A percentile compares a stretch with the other conserved stretches of the same genome.
phyloP scores from a whole-genome alignment of 1,140 invertebrate genomes.

The Heliconius melpomene region DNA sequence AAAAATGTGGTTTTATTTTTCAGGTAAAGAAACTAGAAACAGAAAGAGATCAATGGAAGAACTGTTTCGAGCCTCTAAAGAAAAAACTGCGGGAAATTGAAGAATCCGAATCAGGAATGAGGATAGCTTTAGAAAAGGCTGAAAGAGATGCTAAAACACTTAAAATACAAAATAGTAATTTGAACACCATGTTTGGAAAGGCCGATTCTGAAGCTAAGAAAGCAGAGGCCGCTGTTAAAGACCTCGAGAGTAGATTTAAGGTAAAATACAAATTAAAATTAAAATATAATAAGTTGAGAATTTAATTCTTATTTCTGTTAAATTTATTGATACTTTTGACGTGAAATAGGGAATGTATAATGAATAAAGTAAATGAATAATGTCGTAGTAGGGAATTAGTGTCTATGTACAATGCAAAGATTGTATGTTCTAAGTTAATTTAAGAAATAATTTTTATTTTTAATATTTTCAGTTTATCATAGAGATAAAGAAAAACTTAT shows the following conservation, averaged over 20 bases:
- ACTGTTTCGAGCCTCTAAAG: constrained; percentile 68
- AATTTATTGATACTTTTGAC: too few relatives aligned
- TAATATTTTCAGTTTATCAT: too few relatives aligned
- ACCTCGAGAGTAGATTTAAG: constrained; percentile 76
- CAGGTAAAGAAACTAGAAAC: constrained; percentile 66
- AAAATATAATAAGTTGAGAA: too few relatives aligned
- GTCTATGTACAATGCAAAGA: too few relatives aligned
- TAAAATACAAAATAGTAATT: constrained; percentile 65
- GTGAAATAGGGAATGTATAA: too few relatives aligned
- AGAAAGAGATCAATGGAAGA: constrained; percentile 71
- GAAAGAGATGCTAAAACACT: constrained; percentile 78
- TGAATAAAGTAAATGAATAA: too few relatives aligned
- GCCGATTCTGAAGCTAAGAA: constrained; percentile 77
- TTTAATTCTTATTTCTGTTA: too few relatives aligned
- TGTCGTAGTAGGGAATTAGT: too few relatives aligned
- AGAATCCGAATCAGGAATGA: constrained; percentile 79
- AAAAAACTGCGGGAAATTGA: constrained; percentile 79
- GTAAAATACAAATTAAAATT: constrained; percentile 40
- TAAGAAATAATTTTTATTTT: too few relatives aligned
- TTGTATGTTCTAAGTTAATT: too few relatives aligned
- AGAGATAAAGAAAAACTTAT: too few relatives aligned
- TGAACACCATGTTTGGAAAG: constrained; percentile 63
- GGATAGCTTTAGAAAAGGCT: constrained; percentile 77
- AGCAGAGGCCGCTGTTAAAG: constrained; percentile 75
- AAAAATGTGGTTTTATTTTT: constrained; percentile 11